These are phyloP conservation scores for Caiman crocodilus DNA, from an alignment of 2,797 vertebrate genomes.

Conservation along the genomic window DNA sequence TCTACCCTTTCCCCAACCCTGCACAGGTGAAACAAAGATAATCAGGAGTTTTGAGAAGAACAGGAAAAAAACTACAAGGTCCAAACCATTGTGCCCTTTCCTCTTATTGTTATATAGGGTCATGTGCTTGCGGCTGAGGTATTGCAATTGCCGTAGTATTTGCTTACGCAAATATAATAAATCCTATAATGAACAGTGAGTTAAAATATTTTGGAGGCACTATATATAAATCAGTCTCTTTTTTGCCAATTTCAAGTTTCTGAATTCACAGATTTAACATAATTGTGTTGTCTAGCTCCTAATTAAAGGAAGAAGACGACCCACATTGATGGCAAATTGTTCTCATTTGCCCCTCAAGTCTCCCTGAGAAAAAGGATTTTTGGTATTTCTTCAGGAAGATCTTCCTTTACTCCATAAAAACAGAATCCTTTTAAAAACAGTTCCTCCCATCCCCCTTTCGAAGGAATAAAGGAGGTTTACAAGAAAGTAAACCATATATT, in stretches of 20 bases:
- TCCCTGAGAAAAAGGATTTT: no score
- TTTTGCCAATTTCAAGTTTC: not conserved
- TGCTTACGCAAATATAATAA: not conserved
- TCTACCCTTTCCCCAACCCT: not conserved
- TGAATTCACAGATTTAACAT: not conserved
- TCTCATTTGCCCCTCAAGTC: not conserved
- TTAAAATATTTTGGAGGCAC: not conserved
- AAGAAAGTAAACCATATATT: not conserved
- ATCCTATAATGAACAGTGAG: not conserved
- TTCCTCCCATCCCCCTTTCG: no score
- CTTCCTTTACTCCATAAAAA: no score
- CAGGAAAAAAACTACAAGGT: not conserved
- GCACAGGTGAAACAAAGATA: not conserved
- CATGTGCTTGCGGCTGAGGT: not conserved
- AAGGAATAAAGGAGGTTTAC: no score
- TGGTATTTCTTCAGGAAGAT: no score
- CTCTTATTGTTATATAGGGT: not conserved
- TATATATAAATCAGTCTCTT: not conserved
- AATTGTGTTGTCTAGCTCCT: not conserved
- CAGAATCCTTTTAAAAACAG: no score
- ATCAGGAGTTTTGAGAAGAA: not conserved
- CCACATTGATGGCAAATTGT: not conserved
- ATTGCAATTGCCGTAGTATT: not conserved
- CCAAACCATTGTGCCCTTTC: not conserved
- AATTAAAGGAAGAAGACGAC: not conserved